Base-by-base conservation (phyloP, 2,797 vertebrate genomes). In the Notolepis coatsorum region DNA sequence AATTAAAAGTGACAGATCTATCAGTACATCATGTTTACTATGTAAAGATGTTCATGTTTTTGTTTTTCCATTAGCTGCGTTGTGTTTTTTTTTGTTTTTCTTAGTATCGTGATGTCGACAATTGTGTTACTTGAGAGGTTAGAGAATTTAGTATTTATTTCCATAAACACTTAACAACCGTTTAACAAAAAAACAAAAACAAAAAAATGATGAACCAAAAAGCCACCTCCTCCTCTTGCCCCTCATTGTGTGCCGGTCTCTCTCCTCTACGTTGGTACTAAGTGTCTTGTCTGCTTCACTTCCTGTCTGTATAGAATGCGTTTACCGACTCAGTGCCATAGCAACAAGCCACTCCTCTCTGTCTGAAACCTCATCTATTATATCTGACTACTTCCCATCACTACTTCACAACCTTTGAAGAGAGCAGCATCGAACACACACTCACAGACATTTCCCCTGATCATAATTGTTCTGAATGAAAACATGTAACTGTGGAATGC, bases 71-170 rank as follows among this genome's bases (percentile, higher is more conserved):
- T 65, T 79, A 61, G 67, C 41, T 33, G 65, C 27, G 20, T 59
- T 43, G 62, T 70, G 54, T 45, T 54, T 41, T 23, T 10, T 47
- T 41, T 30, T 33, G n/a, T 39, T 67, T 73, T 74, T 82, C 84
- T 78, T 75, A 64, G 80, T 62, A 65, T 47, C 86, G 73, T 86
- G 81, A 83, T 75, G 73, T 88, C 85, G 59, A 68, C 45, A 17
- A 52, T 55, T 60, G 62, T 74, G 51, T 71, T 76, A 59, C 31
- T n/a, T n/a, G 63, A 58, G 53, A 12, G 57, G 43, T 70, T 75
- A 53, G 43, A 74, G 56, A 86, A 73, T 88, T 75, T 79, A 80
- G 75, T 88, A 90, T 89, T 90, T 92, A 91, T 90, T 92, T 87
- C 84, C 79, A 74, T 72, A n/a, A n/a, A 74, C 54, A 64, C 67